Evolutionary conservation across 2,888 invertebrate genomes (phyloP).

Genomic region (Galeopsomyia nigrocyanea): DNA sequence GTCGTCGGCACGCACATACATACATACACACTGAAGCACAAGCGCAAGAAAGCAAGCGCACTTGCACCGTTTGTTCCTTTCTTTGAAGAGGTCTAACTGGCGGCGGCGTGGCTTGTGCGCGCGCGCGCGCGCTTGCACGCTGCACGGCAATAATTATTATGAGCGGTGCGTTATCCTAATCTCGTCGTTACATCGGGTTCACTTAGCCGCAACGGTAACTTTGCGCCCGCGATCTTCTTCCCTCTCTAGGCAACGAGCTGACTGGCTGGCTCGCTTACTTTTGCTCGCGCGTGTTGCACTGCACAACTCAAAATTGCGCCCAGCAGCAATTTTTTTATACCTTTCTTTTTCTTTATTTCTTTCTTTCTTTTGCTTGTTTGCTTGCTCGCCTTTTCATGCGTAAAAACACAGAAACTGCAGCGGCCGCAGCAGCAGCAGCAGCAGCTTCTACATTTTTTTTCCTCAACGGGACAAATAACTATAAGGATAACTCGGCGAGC

Average conservation of each 20-base stretch:
- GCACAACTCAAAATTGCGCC: constrained; percentile 12
- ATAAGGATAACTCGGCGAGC: too few species aligned
- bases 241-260: not conserved
- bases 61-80: constrained; percentile 49
- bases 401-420: not conserved
- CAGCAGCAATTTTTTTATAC: not conserved
- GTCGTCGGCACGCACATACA: too few species aligned
- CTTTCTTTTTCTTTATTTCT: not conserved
- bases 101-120: not conserved
- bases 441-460: too few species aligned
- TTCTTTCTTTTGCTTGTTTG: not conserved
- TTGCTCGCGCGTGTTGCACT: not conserved
- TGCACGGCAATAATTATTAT: constrained; percentile 56
- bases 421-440: too few species aligned
- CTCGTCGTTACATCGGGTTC: constrained; percentile 56
- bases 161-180: constrained; percentile 55
- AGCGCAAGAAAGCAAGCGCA: not conserved
- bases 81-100: constrained; percentile 23
- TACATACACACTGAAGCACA: too few species aligned
- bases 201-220: constrained; percentile 60
- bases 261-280: constrained; percentile 12
- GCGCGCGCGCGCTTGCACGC: not conserved
- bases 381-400: not conserved
- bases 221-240: constrained; percentile 28
- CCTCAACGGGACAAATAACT: too few species aligned